Evolutionary conservation across 2,888 invertebrate species (phyloP).

Genomic region (Megamerina dolium): DNA sequence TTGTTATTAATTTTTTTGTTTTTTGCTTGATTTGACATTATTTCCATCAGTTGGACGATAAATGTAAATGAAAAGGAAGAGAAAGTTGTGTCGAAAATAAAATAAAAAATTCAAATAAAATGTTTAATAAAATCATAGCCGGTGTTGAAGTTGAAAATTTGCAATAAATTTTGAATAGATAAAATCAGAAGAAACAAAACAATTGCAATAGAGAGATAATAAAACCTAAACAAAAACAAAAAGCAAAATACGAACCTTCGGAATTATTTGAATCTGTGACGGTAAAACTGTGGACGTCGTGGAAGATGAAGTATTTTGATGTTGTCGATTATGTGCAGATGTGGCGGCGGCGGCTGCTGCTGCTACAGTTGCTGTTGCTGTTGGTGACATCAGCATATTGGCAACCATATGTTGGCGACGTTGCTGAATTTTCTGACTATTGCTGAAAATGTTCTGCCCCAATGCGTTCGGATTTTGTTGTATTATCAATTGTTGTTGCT

Average conservation of each 20-base stretch:
- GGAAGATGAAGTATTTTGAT: conserved; percentile 21
- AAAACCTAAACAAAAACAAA: conserved; percentile 28
- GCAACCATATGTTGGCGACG: conserved; percentile 43
- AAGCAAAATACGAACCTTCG: conserved; percentile 48
- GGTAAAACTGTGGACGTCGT: conserved; percentile 30
- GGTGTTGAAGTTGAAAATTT: too few relatives aligned
- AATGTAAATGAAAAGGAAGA: background rate
- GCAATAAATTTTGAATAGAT: too few relatives aligned
- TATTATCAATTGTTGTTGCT: conserved; percentile 16
- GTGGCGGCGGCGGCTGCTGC: conserved; percentile 17
- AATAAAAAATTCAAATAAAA: background rate
- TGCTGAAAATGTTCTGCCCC: conserved; percentile 13
- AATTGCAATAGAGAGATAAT: conserved; percentile 22
- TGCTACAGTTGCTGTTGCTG: conserved; percentile 29
- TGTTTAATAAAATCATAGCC: too few relatives aligned
- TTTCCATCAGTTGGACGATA: background rate
- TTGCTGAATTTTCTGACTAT: conserved; percentile 22
- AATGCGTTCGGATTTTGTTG: conserved; percentile 17
- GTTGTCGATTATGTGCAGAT: conserved; percentile 18
- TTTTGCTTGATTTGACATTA: too few relatives aligned
- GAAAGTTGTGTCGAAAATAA: background rate
- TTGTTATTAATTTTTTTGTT: too few relatives aligned
- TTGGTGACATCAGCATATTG: conserved; percentile 47
- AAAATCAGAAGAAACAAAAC: too few relatives aligned
- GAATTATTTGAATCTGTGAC: conserved; percentile 50